Evolutionary conservation across 2,888 invertebrate genomes (phyloP).

Genomic region (Hemithea aestivaria): DNA sequence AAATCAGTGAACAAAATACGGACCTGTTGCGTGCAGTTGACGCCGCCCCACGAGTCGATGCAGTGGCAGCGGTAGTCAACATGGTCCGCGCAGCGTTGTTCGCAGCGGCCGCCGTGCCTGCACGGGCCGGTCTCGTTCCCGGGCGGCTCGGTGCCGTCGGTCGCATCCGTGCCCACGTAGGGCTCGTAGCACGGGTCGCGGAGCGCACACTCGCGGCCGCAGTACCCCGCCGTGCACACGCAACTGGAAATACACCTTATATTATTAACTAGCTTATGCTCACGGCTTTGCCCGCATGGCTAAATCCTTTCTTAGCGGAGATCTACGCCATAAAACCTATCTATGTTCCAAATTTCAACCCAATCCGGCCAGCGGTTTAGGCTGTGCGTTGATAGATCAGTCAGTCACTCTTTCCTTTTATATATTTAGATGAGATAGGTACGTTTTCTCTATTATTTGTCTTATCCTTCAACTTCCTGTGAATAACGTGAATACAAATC

Average conservation of each 20-base stretch:
- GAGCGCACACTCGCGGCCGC: conserved; percentile 86
- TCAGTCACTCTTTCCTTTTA: too few relatives aligned
- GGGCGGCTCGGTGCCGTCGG: conserved; percentile 23
- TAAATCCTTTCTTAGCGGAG: too few relatives aligned
- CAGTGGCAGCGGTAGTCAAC: conserved; percentile 85
- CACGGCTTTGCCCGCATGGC: too few relatives aligned
- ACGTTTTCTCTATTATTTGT: too few relatives aligned
- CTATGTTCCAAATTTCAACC: too few relatives aligned
- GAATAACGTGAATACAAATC: too few relatives aligned
- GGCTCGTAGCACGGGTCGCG: conserved; percentile 83
- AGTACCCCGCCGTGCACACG: conserved; percentile 80
- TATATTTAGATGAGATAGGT: too few relatives aligned
- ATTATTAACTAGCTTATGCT: background rate
- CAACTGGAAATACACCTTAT: conserved; percentile 61
- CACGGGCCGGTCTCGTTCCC: conserved; percentile 78
- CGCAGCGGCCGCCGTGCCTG: conserved; percentile 84
- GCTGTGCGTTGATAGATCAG: too few relatives aligned
- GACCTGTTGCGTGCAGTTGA: conserved; percentile 86
- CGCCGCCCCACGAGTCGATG: conserved; percentile 83
- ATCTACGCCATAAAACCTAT: too few relatives aligned
- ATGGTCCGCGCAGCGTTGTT: conserved; percentile 80
- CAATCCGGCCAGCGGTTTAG: too few relatives aligned
- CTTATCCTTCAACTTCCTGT: too few relatives aligned
- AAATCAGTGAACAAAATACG: too few relatives aligned
- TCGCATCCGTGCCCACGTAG: conserved; percentile 23